Percentiles rank a stretch among this genome's conserved stretches.
Evolutionary conservation across 2,888 invertebrate species (phyloP).

Genomic region (Xylocampa areola): DNA sequence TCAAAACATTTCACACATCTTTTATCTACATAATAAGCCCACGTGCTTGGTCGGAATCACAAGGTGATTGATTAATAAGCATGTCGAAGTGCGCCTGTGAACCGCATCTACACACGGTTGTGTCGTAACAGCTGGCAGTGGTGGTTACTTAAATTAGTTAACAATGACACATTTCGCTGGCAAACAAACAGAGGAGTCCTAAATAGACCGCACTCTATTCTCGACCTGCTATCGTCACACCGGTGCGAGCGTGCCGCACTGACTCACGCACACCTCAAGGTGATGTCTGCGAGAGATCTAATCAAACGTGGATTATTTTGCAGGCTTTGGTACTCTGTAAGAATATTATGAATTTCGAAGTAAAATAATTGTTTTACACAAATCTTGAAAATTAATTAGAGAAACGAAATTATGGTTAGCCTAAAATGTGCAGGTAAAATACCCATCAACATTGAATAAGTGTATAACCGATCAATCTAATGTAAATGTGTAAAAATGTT

Average conservation of each 20-base stretch:
- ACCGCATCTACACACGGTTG: slow-evolving; percentile 66
- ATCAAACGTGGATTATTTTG: slow-evolving; percentile 44
- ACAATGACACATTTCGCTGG: slow-evolving; percentile 90
- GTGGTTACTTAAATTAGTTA: slow-evolving; percentile 89
- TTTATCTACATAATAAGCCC: background rate
- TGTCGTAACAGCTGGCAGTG: slow-evolving; percentile 88
- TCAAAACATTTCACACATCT: slow-evolving; percentile 12
- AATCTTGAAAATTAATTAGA: too few species aligned
- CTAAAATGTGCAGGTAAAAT: background rate
- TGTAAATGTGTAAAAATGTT: slow-evolving; percentile 60
- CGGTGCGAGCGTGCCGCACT: slow-evolving; percentile 83
- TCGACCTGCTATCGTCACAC: slow-evolving; percentile 84
- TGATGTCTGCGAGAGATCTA: slow-evolving; percentile 70
- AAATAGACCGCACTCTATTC: slow-evolving; percentile 88
- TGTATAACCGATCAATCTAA: slow-evolving; percentile 49
- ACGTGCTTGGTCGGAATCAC: slow-evolving; percentile 22
- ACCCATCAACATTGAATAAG: slow-evolving; percentile 24
- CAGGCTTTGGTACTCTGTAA: slow-evolving; percentile 53
- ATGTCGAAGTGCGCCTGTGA: slow-evolving; percentile 70
- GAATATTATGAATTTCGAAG: slow-evolving; percentile 22
- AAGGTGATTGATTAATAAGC: slow-evolving; percentile 68
- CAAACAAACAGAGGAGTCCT: slow-evolving; percentile 88
- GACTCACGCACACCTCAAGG: slow-evolving; percentile 88
- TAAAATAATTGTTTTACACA: too few species aligned
- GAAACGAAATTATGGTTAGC: too few species aligned